phyloP scores from a whole-genome alignment of 1,140 invertebrate genomes.

The Cepaea nemoralis region DNA sequence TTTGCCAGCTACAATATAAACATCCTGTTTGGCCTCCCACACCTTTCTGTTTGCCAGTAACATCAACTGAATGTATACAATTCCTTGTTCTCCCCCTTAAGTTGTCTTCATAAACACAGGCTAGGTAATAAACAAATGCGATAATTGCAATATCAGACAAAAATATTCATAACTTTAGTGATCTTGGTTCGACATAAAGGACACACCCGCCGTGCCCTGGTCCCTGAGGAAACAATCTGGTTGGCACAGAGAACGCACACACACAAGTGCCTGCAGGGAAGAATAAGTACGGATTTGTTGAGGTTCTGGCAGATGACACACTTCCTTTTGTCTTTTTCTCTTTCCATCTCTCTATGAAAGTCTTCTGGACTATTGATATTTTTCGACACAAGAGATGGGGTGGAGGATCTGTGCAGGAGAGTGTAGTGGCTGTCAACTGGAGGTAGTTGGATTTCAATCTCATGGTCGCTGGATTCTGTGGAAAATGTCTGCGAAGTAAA shows the following conservation, averaged over 20 bases:
- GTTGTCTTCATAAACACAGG: no score
- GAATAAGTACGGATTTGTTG: conserved; percentile 69
- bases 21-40: no score
- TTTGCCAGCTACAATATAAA: no score
- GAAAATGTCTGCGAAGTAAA: conserved; percentile 47
- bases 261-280: conserved; percentile 73
- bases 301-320: conserved; percentile 73
- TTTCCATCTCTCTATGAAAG: conserved; percentile 63
- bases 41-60: no score
- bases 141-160: conserved; percentile 50
- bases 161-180: conserved; percentile 68
- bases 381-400: conserved; percentile 46
- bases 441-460: conserved; percentile 65
- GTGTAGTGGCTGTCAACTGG: conserved; percentile 23
- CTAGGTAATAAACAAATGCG: no score
- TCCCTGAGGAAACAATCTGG: conserved; percentile 57
- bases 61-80: no score
- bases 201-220: conserved; percentile 57
- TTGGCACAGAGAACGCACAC: conserved; percentile 69
- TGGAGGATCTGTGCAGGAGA: conserved; percentile 53
- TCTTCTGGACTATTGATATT: conserved; percentile 48
- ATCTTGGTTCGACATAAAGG: conserved; percentile 65
- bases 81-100: no score
- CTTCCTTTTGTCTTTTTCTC: conserved; percentile 69
- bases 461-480: conserved; percentile 50